Evolutionary conservation across 2,888 invertebrate genomes (phyloP), one percentile per base, ranked within the genome.

Genomic region (Rhorus exstirpatorius): DNA sequence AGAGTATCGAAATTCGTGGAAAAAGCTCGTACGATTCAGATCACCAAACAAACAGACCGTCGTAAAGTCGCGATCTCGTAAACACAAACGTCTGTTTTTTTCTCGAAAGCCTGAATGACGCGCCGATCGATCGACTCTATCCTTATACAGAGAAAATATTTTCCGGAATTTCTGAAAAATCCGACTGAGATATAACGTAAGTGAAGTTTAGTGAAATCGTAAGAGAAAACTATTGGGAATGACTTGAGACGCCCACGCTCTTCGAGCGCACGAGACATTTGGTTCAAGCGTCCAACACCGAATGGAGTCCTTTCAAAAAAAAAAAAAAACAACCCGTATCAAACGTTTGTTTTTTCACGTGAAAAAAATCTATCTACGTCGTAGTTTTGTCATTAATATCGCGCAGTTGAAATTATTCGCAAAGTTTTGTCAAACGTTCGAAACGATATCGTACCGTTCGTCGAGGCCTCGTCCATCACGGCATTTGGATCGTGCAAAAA

Each of bases 401-500:
- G 38, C 24, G 53, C 12, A 49, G 10, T 49, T 17, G 7, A 67
- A 49, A 35, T 61, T 67, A 70, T 75, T 81, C 68, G 41, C n/a
- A 31, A 31, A 19, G 44, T 3, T 44, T 12, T 26, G n/a, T 76
- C 41, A 31, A 44, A 31, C 10, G 17, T 58, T 68, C 19, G 51
- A 51, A 19, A 49, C 21, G 44, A 26, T 51, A 8, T 89, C 91
- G 79, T 91, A 92, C 91, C 92, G 83, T 89, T 91, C 60, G 86
- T 87, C 79, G 89, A 87, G 81, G 88, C 87, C 88, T 91, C 89
- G 86, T 92, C 91, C 91, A 92, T 92, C 89, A 90, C 90, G 87
- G 90, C 90, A 91, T 90, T 87, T 88, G 88, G 85, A 84, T 80
- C 63, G 79, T 75, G 70, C 49, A 7, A 8, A 38, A 10, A 38